phyloP scores from a whole-genome alignment of 2,888 invertebrate species.

The Macrophya annulata region DNA sequence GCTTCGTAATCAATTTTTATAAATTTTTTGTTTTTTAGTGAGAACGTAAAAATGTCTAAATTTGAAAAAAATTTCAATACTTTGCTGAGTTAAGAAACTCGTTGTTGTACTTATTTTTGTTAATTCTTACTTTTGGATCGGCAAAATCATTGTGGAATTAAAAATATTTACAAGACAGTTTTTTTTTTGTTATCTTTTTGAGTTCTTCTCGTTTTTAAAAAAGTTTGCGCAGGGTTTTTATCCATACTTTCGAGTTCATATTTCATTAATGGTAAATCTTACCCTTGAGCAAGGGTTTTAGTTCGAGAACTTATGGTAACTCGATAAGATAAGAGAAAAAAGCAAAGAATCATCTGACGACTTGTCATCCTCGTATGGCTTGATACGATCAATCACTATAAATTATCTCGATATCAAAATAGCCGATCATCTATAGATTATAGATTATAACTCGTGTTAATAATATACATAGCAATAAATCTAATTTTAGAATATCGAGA shows the following conservation, averaged over 20 bases:
- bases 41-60: too few relatives aligned
- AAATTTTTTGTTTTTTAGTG: neutral
- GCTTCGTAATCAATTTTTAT: neutral
- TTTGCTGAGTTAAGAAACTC: too few relatives aligned
- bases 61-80: too few relatives aligned
- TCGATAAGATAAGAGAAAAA: neutral
- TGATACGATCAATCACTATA: conserved; percentile 1
- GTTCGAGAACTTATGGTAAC: neutral
- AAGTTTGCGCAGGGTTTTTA: neutral
- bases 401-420: neutral
- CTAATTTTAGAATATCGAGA: neutral
- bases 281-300: neutral
- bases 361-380: neutral
- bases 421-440: neutral
- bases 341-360: neutral
- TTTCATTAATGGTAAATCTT: neutral
- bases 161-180: too few relatives aligned
- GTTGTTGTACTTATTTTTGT: too few relatives aligned
- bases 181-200: neutral
- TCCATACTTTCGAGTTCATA: neutral
- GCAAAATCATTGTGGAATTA: too few relatives aligned
- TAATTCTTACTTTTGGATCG: too few relatives aligned
- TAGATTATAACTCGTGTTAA: neutral
- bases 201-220: neutral
- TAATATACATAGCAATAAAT: neutral